Conservation (phyloP, 2,113 vertebrate species). For the Esox niger region DNA sequence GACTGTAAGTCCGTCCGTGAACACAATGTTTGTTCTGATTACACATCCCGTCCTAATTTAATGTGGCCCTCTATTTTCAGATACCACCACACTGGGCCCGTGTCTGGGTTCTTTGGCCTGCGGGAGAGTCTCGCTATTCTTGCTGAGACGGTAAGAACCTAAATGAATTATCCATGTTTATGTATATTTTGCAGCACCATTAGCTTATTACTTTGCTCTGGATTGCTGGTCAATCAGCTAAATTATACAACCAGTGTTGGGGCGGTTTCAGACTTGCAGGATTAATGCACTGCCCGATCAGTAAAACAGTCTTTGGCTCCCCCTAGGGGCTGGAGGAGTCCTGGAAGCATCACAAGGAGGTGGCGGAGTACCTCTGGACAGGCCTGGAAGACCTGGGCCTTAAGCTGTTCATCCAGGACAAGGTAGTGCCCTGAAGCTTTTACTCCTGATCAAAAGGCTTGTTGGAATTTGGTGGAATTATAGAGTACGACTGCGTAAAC, state of each 20-base stretch:
- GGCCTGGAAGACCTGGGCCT: conserved; percentile 82
- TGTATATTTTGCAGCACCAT: not conserved
- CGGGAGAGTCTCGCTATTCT: conserved; percentile 88
- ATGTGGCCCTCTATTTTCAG: conserved; percentile 63
- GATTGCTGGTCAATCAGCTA: not conserved
- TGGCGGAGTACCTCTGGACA: conserved; percentile 72
- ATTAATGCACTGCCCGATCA: too few relatives aligned
- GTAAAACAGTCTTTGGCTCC: conserved; percentile 30
- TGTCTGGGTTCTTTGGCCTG: conserved; percentile 81
- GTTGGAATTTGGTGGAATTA: too few relatives aligned
- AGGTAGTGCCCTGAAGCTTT: conserved; percentile 71
- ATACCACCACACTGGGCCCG: conserved; percentile 88
- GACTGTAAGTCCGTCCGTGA: conserved; percentile 73
- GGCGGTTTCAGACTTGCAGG: not conserved
- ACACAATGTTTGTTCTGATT: too few relatives aligned
- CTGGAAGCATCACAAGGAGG: conserved; percentile 80
- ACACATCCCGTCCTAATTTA: not conserved
- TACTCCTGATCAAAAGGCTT: not conserved
- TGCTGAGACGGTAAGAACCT: conserved; percentile 73
- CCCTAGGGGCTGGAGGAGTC: conserved; percentile 85
- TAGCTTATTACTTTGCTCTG: not conserved
- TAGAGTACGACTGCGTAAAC: too few relatives aligned
- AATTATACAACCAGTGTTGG: not conserved
- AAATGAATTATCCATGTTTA: not conserved
- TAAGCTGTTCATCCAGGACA: conserved; percentile 86